Evolutionary conservation across 2,888 invertebrate species (phyloP).

Genomic region (Harmothoe impar): DNA sequence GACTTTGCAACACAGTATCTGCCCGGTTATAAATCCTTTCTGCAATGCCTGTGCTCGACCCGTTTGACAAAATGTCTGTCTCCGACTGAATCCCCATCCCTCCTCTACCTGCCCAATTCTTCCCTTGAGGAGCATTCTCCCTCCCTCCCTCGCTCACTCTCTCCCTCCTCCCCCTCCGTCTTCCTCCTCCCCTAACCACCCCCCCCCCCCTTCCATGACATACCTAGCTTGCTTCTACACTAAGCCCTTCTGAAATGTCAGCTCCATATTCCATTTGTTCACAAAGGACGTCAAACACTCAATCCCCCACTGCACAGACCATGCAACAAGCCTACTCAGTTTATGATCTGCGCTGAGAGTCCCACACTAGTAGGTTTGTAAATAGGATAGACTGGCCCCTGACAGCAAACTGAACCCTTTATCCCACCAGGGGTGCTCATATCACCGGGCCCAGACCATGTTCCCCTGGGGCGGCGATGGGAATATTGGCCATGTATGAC

Average conservation of each 20-base stretch:
- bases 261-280: neutral
- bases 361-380: neutral
- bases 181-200: neutral
- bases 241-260: neutral
- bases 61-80: too few species aligned
- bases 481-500: neutral
- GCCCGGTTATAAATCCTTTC: too few species aligned
- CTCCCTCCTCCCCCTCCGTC: neutral
- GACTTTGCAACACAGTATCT: too few species aligned
- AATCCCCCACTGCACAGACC: neutral
- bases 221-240: neutral
- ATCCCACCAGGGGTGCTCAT: neutral
- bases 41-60: too few species aligned
- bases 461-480: neutral
- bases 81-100: neutral
- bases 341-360: neutral
- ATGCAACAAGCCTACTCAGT: neutral
- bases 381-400: neutral
- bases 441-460: neutral
- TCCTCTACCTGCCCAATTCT: neutral
- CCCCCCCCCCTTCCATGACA: neutral
- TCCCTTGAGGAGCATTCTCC: neutral
- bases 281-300: neutral
- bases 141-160: neutral
- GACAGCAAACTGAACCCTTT: neutral